phyloP scores from a whole-genome alignment of 1,140 invertebrate genomes.

The Sitophilus oryzae region DNA sequence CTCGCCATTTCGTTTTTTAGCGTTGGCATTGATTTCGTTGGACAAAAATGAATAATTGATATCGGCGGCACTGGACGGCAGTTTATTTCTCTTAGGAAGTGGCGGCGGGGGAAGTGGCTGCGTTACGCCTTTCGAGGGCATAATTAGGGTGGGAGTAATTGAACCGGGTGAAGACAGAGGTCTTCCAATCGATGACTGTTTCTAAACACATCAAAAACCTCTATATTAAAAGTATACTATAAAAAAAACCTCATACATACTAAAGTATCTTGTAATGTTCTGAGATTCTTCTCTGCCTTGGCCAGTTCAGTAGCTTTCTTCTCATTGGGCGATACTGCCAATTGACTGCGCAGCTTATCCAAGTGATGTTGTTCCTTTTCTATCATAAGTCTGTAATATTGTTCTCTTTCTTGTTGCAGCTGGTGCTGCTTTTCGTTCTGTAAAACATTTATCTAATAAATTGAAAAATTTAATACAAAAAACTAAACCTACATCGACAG shows the following conservation, averaged over 20 bases:
- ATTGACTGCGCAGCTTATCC: constrained; percentile 51
- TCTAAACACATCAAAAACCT: not conserved
- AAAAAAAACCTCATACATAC: too few relatives aligned
- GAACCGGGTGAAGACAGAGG: constrained; percentile 24
- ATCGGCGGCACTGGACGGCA: not conserved
- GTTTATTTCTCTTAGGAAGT: constrained; percentile 38
- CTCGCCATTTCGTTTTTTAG: not conserved
- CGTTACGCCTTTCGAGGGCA: constrained; percentile 24
- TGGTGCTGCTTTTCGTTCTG: constrained; percentile 64
- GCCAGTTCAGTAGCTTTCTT: constrained; percentile 49
- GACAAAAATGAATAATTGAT: constrained; percentile 18
- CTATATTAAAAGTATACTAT: too few relatives aligned
- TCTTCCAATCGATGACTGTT: not conserved
- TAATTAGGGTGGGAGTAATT: not conserved
- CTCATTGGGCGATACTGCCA: constrained; percentile 34
- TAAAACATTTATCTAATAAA: constrained; percentile 28
- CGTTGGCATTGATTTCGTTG: constrained; percentile 34
- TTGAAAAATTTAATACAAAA: constrained; percentile 13
- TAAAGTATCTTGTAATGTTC: constrained; percentile 57
- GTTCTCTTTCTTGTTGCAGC: constrained; percentile 57
- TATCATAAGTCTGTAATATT: constrained; percentile 64
- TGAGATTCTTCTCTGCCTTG: constrained; percentile 56
- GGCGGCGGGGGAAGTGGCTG: constrained; percentile 41
- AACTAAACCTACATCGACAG: constrained; percentile 69
- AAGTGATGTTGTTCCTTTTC: constrained; percentile 64